Base-by-base conservation (phyloP, 2,888 invertebrate species). In the Drosophila paramelanica region DNA sequence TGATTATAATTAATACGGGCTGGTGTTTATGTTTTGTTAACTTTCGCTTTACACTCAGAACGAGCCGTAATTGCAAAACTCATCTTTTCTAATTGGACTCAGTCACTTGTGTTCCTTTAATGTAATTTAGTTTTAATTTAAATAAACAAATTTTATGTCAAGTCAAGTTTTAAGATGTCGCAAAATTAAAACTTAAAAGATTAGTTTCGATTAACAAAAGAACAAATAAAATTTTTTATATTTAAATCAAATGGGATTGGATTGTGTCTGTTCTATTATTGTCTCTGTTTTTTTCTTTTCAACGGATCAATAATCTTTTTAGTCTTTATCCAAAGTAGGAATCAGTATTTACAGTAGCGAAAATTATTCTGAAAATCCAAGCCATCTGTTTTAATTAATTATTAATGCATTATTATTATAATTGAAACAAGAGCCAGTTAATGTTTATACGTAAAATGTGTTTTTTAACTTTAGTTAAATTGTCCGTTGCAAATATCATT, bases 1-100 rank as follows among this genome's bases (percentile, higher is more conserved):
- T 82, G 69, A 75, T 75, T 72, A 73, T 77, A 88, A 86, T 88
- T 83, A 88, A 83, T 88, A 73, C 64, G 67, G 68, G 65, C 69
- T 88, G 75, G 77, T 77, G 83, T 71, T 77, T 73, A 56, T 61
- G 50, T 45, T 57, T 50, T 49, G 60, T 33, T 42, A 62, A 67
- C 78, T 83, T 88, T 88, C 88, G 82, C 82, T 85, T 83, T 36
- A n/a, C n/a, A 7, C 25, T 23, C 13, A 64, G 45, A 66, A 59
- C 36, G 20, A 64, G 58, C 51, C 57, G 69, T 45, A 42, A 58
- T 47, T 33, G 50, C 42, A 53, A 55, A 43, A 72, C 20, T 14
- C 10, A 43, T 31, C 6, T 43, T 46, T 76, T 76, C 53, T 50
- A 70, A 76, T 53, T 65, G 51, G 20, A 43, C 25, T 45, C 45